Evolutionary conservation across 2,797 vertebrate genomes (phyloP), one percentile per base, ranked within the genome.

Genomic region (Sebastes alutus): DNA sequence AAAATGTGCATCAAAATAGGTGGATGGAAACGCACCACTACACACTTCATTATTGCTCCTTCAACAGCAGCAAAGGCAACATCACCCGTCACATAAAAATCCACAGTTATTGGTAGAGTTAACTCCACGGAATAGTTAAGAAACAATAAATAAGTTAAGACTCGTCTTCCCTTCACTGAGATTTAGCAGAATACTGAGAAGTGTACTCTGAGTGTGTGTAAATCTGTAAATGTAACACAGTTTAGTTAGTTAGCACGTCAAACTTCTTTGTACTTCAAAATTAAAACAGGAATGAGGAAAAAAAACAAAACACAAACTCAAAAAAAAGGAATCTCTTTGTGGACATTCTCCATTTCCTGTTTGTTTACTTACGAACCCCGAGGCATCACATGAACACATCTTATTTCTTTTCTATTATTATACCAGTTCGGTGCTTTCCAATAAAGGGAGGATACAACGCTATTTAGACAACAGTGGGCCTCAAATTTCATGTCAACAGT

Each of bases 81-180:
- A 58, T 63, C 88, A 83, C 49, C 80, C 70, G 10, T 70, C 75
- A 72, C 72, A 77, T 56, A 18, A 18, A 86, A 82, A 49, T 49
- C 16, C 33, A 86, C 82, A 81, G 7, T 62, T 71, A 70, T 67
- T 70, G 54, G 84, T 78, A 67, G 82, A 89, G 80, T 46, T 3
- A 42, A 78, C 56, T 69, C 72, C 72, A 76, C 75, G 12, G 70
- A 87, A 64, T 49, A 77, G 33, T 76, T 61, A 75, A 49, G 25
- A 79, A 88, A 85, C 75, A 80, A 89, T 80, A 83, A 78, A 87
- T 88, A 86, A 73, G 35, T 80, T 55, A 52, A 60, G 38, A 82
- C 52, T 38, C 5, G 0, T 14, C 1, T 3, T 77, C 56, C 82
- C 75, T 85, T 87, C 75, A 82, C 71, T 87, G 75, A 90, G 80